These are phyloP conservation scores for Phasia obesa DNA, from an alignment of 2,888 invertebrate species.

Conservation along the genomic window DNA sequence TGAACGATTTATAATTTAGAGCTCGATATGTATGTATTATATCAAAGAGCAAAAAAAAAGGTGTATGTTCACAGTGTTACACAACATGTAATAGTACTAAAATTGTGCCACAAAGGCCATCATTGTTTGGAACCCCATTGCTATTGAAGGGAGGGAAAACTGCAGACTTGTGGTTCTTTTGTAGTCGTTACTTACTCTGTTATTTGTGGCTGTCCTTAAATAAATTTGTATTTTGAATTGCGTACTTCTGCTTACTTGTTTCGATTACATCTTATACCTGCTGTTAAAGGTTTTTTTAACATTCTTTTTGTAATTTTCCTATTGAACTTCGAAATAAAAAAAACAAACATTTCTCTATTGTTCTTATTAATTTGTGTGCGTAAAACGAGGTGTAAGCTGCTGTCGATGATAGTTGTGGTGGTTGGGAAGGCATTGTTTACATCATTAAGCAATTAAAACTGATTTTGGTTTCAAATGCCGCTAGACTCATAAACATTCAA, in stretches of 20 bases:
- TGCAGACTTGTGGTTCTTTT: not conserved
- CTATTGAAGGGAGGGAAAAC: not conserved
- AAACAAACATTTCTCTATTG: not conserved
- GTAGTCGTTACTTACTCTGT: slow-evolving; percentile 3
- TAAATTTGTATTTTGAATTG: slow-evolving; percentile 30
- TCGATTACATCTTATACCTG: slow-evolving; percentile 42
- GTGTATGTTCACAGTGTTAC: no score
- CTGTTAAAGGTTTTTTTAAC: slow-evolving; percentile 49
- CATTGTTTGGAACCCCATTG: no score
- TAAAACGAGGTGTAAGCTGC: not conserved
- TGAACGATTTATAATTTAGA: no score
- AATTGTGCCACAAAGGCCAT: no score
- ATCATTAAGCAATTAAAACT: not conserved
- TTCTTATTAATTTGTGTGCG: slow-evolving; percentile 32
- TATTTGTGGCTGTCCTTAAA: slow-evolving; percentile 6
- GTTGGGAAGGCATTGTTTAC: not conserved
- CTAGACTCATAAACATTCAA: not conserved
- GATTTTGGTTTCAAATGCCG: slow-evolving; percentile 22
- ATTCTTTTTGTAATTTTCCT: slow-evolving; percentile 7
- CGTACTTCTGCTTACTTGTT: slow-evolving; percentile 15
- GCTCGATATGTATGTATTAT: no score
- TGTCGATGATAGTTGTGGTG: not conserved
- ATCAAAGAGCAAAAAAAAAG: no score
- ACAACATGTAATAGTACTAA: no score
- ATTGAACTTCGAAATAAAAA: not conserved